phyloP scores from a whole-genome alignment of 1,140 invertebrate species.

The Uloborus diversus region DNA sequence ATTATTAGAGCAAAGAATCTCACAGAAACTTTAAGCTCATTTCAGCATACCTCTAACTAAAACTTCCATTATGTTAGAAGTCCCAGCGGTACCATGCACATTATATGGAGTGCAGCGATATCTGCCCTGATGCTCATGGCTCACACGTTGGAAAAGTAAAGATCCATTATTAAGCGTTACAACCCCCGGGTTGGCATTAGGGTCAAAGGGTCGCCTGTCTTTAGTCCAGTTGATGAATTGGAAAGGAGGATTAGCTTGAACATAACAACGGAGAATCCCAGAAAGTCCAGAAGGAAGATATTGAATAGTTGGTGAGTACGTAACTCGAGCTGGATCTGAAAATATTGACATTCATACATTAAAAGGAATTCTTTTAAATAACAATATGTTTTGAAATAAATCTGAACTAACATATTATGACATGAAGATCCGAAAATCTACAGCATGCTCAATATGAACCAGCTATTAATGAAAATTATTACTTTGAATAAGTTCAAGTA shows the following conservation, averaged over 20 bases:
- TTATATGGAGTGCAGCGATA: conserved; percentile 97
- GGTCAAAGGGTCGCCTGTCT: conserved; percentile 89
- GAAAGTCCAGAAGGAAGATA: conserved; percentile 91
- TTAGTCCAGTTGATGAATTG: conserved; percentile 97
- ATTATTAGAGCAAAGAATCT: too few relatives aligned
- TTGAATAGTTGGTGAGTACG: conserved; percentile 91
- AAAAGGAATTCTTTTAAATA: background rate
- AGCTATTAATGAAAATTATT: too few relatives aligned
- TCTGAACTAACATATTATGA: too few relatives aligned
- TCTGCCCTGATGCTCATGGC: conserved; percentile 72
- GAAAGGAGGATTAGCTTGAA: conserved; percentile 93
- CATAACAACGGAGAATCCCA: conserved; percentile 95
- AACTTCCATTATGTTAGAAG: conserved; percentile 92
- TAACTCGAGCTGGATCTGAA: conserved; percentile 90
- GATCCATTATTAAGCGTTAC: conserved; percentile 94
- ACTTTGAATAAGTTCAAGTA: too few relatives aligned
- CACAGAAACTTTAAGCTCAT: too few relatives aligned
- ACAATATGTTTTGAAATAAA: too few relatives aligned
- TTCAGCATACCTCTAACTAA: conserved; percentile 79
- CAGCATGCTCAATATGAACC: too few relatives aligned
- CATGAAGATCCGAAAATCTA: too few relatives aligned
- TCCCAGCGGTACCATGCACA: conserved; percentile 88
- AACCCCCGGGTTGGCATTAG: conserved; percentile 90
- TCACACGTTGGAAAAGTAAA: conserved; percentile 79
- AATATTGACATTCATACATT: background rate